Evolutionary conservation across 2,113 vertebrate species (phyloP).

Genomic region (Rhombomys opimus): DNA sequence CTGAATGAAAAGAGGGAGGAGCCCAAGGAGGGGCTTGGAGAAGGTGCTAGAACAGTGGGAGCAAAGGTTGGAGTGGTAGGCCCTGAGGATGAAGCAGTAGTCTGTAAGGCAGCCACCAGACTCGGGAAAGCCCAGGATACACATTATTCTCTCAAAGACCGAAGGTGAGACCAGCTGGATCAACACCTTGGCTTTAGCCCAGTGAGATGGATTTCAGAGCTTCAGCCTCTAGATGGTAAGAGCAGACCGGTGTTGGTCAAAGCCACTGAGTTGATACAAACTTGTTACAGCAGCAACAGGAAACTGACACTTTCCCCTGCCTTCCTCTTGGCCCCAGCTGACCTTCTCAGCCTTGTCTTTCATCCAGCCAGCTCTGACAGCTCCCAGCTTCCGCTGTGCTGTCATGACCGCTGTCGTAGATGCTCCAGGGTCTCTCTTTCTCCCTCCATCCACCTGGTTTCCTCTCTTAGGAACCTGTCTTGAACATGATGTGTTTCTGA

Average conservation of each 20-base stretch:
- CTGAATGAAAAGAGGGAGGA: background rate
- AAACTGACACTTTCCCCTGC: background rate
- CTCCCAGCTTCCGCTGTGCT: background rate
- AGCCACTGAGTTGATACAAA: background rate
- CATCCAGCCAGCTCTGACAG: background rate
- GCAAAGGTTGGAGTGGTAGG: background rate
- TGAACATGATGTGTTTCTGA: background rate
- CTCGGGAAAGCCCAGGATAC: background rate
- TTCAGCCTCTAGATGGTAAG: background rate
- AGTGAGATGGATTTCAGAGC: constrained; percentile 16
- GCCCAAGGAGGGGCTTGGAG: background rate
- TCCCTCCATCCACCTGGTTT: background rate
- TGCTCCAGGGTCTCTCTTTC: background rate
- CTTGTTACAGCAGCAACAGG: background rate
- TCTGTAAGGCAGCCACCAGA: background rate
- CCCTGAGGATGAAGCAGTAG: background rate
- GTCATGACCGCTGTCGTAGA: background rate
- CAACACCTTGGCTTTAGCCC: background rate
- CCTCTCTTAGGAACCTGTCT: background rate
- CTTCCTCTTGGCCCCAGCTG: background rate
- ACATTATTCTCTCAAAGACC: background rate
- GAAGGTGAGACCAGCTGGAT: background rate
- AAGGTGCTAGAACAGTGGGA: background rate
- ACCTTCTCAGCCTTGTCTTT: background rate
- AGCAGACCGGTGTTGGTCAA: constrained; percentile 28